Evolutionary conservation across 2,797 vertebrate species (phyloP), one percentile per base, ranked within the genome.

Genomic region (Sebastes diploproa): DNA sequence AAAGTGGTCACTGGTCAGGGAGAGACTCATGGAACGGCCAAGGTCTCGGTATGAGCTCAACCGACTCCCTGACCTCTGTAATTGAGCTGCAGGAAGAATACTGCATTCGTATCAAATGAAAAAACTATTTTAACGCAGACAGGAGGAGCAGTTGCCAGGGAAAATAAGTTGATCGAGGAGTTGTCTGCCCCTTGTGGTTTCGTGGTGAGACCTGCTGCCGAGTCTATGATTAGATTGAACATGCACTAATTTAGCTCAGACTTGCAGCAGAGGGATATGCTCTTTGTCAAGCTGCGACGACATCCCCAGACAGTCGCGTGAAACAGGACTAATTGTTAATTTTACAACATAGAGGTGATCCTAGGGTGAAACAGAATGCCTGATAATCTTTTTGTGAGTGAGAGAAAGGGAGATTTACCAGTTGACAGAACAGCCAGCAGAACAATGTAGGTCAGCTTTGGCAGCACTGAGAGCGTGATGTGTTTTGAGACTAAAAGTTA

Each of bases 111-210:
- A 94, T 95, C 94, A 91, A 94, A 92, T 92, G 92, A 91, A 92
- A 29, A 94, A 94, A 91, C 93, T 93, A 95, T 94, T 95, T 95
- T 93, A 94, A 94, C 77, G 71, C 93, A 93, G 93, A 91, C 90
- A 81, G 91, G 84, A 86, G 81, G 77, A 82, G 91, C 88, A 82
- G 91, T 92, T 93, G 94, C 94, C 94, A 95, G 92, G 93, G 94
- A 93, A 95, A 95, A 95, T 89, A 93, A 87, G 92, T 93, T 80
- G 91, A 93, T 94, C 63, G 83, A 90, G 90, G 91, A 94, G 90
- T 93, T 82, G 88, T 88, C 93, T 92, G 88, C 84, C 89, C 90
- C 91, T 92, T 81, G 93, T 84, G 93, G 92, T 92, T 92, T 83
- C 69, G 90, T 81, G 91, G 92, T 65, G 72, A 89, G 93, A 93